A percentile compares a stretch with the other conserved stretches of the same genome.
These are phyloP conservation scores for Anhinga anhinga DNA, from an alignment of 2,113 vertebrate species.

Conservation along the genomic window DNA sequence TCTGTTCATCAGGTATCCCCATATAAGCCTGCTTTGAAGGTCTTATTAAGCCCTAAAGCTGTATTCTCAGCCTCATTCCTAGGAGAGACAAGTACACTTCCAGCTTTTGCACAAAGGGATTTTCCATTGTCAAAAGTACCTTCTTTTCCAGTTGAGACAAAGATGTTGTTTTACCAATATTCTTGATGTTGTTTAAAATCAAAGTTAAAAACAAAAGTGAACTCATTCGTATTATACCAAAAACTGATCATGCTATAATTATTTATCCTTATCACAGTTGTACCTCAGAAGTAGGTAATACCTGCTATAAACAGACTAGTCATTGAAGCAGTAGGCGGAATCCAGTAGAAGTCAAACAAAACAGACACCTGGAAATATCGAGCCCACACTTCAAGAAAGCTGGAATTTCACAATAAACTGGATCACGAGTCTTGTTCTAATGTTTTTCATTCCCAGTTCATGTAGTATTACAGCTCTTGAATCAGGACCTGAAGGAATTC, in stretches of 20 bases:
- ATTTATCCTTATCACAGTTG: too few species aligned
- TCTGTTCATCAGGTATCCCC: neutral
- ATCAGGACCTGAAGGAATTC: neutral
- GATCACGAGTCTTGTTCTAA: neutral
- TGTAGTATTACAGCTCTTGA: neutral
- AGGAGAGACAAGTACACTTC: neutral
- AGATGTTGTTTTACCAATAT: neutral
- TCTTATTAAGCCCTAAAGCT: neutral
- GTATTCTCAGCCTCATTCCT: neutral
- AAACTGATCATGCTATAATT: neutral
- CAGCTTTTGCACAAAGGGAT: neutral
- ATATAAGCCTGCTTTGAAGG: neutral
- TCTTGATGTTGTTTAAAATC: neutral
- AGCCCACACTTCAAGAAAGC: neutral
- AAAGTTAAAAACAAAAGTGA: neutral
- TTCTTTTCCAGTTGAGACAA: neutral
- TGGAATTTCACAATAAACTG: neutral
- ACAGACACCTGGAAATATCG: neutral
- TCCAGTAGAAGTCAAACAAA: neutral
- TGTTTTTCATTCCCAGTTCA: neutral
- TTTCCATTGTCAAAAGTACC: neutral
- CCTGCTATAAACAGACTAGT: neutral
- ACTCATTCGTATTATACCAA: neutral
- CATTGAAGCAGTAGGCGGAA: neutral
- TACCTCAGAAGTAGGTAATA: neutral